phyloP scores from a whole-genome alignment of 2,888 invertebrate species.

The Hydrotaea cyrtoneurina region DNA sequence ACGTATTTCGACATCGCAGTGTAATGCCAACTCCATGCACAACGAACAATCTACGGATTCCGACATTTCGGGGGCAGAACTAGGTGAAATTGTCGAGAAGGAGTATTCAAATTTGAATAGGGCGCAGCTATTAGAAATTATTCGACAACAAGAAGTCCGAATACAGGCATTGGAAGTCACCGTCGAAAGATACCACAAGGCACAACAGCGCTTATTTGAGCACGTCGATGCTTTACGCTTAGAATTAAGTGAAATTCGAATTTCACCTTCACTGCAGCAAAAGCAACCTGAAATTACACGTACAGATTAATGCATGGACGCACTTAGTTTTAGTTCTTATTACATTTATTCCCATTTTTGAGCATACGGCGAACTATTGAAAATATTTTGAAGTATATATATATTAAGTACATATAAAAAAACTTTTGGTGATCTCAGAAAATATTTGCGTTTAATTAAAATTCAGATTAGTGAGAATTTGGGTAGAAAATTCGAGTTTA shows the following conservation, averaged over 20 bases:
- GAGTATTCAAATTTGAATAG: slow-evolving; percentile 62
- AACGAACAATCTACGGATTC: slow-evolving; percentile 62
- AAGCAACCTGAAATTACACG: not conserved
- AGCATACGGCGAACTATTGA: too few relatives aligned
- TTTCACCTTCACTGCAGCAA: slow-evolving; percentile 36
- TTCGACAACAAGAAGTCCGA: slow-evolving; percentile 65
- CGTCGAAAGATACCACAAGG: slow-evolving; percentile 63
- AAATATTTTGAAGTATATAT: too few relatives aligned
- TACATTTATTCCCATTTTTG: too few relatives aligned
- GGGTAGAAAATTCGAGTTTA: too few relatives aligned
- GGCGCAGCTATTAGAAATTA: slow-evolving; percentile 66
- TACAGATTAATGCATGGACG: slow-evolving; percentile 7
- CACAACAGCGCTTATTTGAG: slow-evolving; percentile 63
- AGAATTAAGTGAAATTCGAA: slow-evolving; percentile 60
- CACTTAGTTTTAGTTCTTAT: slow-evolving; percentile 7
- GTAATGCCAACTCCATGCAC: slow-evolving; percentile 29
- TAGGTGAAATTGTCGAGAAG: slow-evolving; percentile 36
- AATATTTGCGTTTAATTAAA: too few relatives aligned
- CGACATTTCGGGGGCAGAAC: slow-evolving; percentile 62
- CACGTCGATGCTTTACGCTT: slow-evolving; percentile 68
- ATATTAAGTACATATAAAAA: too few relatives aligned
- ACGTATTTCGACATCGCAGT: slow-evolving; percentile 13
- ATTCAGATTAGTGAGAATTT: too few relatives aligned
- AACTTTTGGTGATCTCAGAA: too few relatives aligned
- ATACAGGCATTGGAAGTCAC: slow-evolving; percentile 68